Percentiles rank a stretch among this genome's conserved stretches.
phyloP scores from a whole-genome alignment of 92 coral and sea anemone genomes.

The Muricea muricata region DNA sequence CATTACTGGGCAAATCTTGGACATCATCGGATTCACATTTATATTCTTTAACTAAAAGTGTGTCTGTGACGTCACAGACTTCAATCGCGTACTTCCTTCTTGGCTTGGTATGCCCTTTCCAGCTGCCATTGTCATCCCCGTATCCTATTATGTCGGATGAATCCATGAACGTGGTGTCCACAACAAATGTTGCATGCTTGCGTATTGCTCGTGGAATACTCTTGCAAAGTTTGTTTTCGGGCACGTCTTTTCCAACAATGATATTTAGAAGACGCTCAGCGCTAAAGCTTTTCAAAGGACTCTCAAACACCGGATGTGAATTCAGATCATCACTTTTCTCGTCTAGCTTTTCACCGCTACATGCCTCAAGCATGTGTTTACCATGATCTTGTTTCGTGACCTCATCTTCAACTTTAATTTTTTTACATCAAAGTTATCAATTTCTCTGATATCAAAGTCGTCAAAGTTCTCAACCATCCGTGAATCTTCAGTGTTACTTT shows the following conservation, averaged over 20 bases:
- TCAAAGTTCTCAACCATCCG: no score
- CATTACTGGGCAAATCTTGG: conserved; percentile 37
- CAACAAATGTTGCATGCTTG: conserved; percentile 43
- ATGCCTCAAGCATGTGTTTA: no score
- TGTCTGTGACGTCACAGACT: no score
- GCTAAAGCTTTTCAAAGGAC: conserved; percentile 58
- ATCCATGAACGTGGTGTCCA: conserved; percentile 25
- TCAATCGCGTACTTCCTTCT: no score
- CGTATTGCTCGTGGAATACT: conserved; percentile 53
- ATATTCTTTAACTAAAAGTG: not conserved
- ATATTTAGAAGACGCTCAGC: conserved; percentile 58
- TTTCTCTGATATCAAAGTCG: no score
- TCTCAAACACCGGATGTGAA: conserved; percentile 58
- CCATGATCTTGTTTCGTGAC: no score
- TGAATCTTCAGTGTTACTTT: no score
- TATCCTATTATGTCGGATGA: conserved; percentile 22
- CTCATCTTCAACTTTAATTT: no score
- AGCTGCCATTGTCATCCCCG: conserved; percentile 69
- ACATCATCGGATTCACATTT: conserved; percentile 31
- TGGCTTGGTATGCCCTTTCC: conserved; percentile 67
- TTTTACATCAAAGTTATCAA: no score
- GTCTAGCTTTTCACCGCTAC: no score
- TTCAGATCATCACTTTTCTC: no score
- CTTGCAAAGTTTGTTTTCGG: conserved; percentile 17
- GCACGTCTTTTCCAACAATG: conserved; percentile 51